These are phyloP conservation scores for Lithophane semibrunnea DNA, from an alignment of 2,888 invertebrate species.

Conservation along the genomic window DNA sequence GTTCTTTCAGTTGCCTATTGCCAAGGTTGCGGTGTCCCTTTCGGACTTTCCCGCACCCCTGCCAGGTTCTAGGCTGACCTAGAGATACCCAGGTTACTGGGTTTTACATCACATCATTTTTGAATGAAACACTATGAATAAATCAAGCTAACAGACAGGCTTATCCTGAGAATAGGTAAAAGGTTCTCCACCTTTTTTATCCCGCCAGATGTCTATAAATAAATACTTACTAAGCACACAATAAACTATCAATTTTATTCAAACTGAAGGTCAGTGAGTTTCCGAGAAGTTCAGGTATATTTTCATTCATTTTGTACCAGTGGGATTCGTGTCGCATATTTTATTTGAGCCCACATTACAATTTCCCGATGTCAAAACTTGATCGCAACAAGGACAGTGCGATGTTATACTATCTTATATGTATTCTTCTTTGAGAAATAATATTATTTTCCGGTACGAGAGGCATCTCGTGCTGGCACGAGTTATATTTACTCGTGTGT, in stretches of 20 bases:
- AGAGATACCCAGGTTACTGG: too few species aligned
- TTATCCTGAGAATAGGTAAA: not conserved
- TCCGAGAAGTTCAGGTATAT: conserved; percentile 7
- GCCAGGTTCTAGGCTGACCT: too few species aligned
- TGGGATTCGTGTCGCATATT: conserved; percentile 17
- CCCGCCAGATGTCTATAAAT: not conserved
- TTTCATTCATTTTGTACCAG: conserved; percentile 9
- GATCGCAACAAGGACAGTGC: conserved; percentile 12
- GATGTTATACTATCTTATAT: conserved; percentile 5
- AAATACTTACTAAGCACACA: conserved; percentile 16
- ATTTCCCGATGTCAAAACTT: conserved; percentile 41
- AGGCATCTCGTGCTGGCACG: too few species aligned
- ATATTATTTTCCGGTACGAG: too few species aligned
- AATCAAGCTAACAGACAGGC: not conserved
- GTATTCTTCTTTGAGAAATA: not conserved
- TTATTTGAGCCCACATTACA: conserved; percentile 36
- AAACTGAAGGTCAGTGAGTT: conserved; percentile 6
- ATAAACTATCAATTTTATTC: conserved; percentile 11
- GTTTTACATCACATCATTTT: too few species aligned
- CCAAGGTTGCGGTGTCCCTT: too few species aligned
- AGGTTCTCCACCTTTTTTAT: not conserved
- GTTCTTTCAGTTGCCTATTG: too few species aligned
- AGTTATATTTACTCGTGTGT: not conserved
- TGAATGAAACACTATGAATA: not conserved
- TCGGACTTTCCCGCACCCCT: too few species aligned